Base-by-base conservation (phyloP, 2,888 invertebrate species). In the Caenorhabditis afra region DNA sequence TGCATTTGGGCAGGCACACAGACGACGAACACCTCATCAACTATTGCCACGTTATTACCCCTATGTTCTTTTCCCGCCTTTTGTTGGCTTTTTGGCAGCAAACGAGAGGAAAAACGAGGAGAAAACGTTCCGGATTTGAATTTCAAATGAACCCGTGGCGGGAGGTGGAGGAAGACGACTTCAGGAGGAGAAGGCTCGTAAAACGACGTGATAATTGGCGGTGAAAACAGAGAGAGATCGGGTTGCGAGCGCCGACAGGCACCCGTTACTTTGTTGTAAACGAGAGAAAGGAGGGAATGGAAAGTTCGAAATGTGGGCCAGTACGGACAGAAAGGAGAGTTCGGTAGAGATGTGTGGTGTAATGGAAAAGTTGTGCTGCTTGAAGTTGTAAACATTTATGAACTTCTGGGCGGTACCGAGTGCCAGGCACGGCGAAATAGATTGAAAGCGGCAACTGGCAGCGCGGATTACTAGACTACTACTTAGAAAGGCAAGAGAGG, bases 131-230 rank as follows among this genome's bases (percentile, higher is more conserved):
- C 50, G 41, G 50, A 64, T 71, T 71, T 64, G 64, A 71, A 71
- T 41, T 71, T 71, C 71, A 71, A 71, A 71, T 71, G 62, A 62
- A 61, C 59, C 62, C 52, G 20, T 20, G 41, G 29, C 49, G 18
- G 35, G 52, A 65, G 39, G 20, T 39, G 22, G 49, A 52, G n/a
- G n/a, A 18, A 16, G 37, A 14, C 23, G 20, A 20, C 14, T 50
- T 22, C 50, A 39, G 11, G 22, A 18, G 11, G 44, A 20, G 39
- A 14, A 57, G 70, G 47, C 53, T 55, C 71, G 57, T 71, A 64
- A 71, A 71, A 62, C 57, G 71, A 71, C 71, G 71, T 71, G 71
- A 71, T 71, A 64, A 71, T 71, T 71, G 71, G 62, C 71, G 64
- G 53, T 52, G 68, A 70, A 59, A 61, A 57, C 62, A 39, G 58